Evolutionary conservation across 2,888 invertebrate species (phyloP), one percentile per base, ranked within the genome.

Genomic region (Melanotus villosus): DNA sequence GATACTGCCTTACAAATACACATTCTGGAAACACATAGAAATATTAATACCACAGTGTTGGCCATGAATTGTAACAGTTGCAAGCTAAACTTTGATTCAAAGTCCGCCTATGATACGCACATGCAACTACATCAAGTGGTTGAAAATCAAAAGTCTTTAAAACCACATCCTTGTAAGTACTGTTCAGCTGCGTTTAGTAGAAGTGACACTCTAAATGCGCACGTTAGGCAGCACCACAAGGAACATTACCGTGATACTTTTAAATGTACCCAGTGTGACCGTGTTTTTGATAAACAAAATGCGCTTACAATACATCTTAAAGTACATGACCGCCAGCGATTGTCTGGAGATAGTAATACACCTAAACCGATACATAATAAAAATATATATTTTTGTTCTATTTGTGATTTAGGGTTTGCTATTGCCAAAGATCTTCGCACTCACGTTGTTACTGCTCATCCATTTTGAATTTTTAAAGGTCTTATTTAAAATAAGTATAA

Each of bases 261-360:
- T 76, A 87, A 88, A 80, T 92, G 92, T 75, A 89, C 88, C 73
- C 87, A 90, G 58, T 92, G 92, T 74, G 89, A 89, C 1, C 89
- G 90, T 71, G 85, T 87, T 0, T 88, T 91, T 56, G 88, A 86
- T 68, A 90, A 91, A 10, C 89, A 89, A 18, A 84, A 87, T 14
- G 90, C 91, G 9, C 80, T 92, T 23, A 89, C 89, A 57, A 91
- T 84, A 83, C 91, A 88, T 82, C 87, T 83, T 82, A 90, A 86
- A 80, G 90, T 80, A 85, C 91, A 83, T 85, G 89, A 83, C 82
- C 88, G 80, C 78, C 88, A 79, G 81, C 89, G 82, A 73, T 47
- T 68, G 4, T 67, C 71, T 21, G 70, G 74, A 6, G 68, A 65
- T 12, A 45, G 7, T 19, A n/a, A n/a, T n/a, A 19, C 50, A 23